A percentile compares a stretch with the other conserved stretches of the same genome.
Evolutionary conservation across 2,113 vertebrate species (phyloP).

Genomic region (Ancistrus triradiatus): DNA sequence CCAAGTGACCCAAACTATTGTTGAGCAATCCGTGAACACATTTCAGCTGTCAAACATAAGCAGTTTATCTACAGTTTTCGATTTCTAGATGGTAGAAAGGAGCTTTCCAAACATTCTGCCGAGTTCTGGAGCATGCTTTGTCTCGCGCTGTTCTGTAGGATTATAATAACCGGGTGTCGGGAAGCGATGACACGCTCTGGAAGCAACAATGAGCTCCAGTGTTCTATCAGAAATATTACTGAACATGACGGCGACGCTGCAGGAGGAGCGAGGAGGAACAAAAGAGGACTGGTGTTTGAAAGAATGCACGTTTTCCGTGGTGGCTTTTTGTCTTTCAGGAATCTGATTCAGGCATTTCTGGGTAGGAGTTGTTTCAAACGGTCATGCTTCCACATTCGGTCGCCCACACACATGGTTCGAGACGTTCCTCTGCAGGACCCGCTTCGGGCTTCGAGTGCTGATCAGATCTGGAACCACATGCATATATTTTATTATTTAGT

Average conservation of each 20-base stretch:
- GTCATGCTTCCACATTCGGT: slow-evolving; percentile 36
- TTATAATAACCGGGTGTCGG: slow-evolving; percentile 30
- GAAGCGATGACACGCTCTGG: slow-evolving; percentile 21
- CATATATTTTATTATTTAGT: too few relatives aligned
- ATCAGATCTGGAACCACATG: too few relatives aligned
- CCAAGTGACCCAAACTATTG: too few relatives aligned
- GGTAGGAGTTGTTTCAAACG: slow-evolving; percentile 51
- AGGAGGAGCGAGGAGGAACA: slow-evolving; percentile 32
- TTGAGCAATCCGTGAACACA: too few relatives aligned
- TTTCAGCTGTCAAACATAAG: too few relatives aligned
- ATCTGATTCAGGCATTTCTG: slow-evolving; percentile 42
- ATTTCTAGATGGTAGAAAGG: neutral
- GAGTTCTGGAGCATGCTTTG: neutral
- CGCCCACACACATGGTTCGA: slow-evolving; percentile 53
- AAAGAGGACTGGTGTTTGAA: slow-evolving; percentile 54
- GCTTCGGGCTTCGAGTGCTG: too few relatives aligned
- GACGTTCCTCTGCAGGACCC: too few relatives aligned
- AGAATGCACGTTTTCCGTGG: slow-evolving; percentile 50
- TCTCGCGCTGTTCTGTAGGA: slow-evolving; percentile 1
- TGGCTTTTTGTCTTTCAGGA: slow-evolving; percentile 51
- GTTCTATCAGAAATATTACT: slow-evolving; percentile 56
- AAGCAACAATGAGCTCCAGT: slow-evolving; percentile 42
- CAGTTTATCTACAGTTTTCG: neutral
- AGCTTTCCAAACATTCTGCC: neutral
- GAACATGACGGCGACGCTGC: slow-evolving; percentile 53